These are phyloP conservation scores for Cricetomys ansorgei DNA, from an alignment of 2,113 vertebrate genomes.

Conservation along the genomic window DNA sequence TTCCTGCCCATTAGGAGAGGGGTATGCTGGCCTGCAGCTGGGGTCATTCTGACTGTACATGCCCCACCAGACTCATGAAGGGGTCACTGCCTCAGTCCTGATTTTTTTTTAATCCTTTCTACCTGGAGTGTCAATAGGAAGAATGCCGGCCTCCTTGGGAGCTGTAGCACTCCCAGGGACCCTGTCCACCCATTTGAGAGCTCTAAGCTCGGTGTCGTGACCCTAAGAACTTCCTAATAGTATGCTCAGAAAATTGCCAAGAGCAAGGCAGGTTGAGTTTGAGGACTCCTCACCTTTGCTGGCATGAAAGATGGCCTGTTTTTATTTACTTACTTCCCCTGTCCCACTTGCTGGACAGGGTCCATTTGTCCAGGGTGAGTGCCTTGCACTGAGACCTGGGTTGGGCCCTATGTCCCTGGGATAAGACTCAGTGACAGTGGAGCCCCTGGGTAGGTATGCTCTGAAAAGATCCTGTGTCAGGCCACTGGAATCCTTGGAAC, in stretches of 20 bases:
- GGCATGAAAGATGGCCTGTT: no score
- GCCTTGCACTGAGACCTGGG: neutral
- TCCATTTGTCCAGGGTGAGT: neutral
- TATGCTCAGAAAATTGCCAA: neutral
- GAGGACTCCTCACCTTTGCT: accelerated
- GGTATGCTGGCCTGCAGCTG: neutral
- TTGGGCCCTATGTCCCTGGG: neutral
- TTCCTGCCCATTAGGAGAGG: neutral
- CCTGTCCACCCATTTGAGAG: neutral
- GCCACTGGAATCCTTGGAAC: neutral
- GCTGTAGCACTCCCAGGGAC: no score
- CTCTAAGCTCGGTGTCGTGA: neutral
- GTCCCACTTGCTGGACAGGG: neutral
- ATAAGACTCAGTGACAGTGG: neutral
- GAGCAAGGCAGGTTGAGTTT: neutral
- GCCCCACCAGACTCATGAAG: neutral
- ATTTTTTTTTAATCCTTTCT: neutral
- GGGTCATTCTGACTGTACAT: neutral
- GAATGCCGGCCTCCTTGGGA: neutral
- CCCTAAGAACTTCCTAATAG: neutral
- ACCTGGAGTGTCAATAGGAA: neutral
- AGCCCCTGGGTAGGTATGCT: neutral
- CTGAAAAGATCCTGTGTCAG: neutral
- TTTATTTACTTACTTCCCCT: neutral
- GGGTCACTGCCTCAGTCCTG: neutral